Conservation (phyloP, 2,888 invertebrate species). For the Sussaba pulchella region DNA sequence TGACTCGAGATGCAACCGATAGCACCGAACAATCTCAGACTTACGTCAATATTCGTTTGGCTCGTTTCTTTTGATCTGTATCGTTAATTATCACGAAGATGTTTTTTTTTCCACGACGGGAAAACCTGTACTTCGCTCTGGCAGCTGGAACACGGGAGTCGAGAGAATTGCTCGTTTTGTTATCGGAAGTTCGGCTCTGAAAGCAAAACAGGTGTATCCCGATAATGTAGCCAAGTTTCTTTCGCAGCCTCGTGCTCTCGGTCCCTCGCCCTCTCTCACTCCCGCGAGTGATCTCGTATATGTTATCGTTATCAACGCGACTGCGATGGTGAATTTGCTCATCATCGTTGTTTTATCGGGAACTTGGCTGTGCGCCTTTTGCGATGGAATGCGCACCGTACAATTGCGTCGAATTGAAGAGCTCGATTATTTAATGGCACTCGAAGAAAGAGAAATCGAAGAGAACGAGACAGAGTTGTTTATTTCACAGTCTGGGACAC, state of each 20-base stretch:
- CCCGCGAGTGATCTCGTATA: not conserved
- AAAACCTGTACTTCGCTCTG: no score
- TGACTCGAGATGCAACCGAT: no score
- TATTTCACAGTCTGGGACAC: no score
- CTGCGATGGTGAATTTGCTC: not conserved
- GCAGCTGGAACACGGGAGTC: no score
- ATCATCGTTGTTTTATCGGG: slow-evolving; percentile 20
- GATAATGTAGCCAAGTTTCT: not conserved
- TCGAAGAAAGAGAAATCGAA: not conserved
- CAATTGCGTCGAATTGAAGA: not conserved
- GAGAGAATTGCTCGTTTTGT: no score
- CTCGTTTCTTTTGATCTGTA: no score
- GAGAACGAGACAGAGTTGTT: no score
- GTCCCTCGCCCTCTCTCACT: no score
- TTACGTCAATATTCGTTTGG: no score
- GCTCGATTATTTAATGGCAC: slow-evolving; percentile 10
- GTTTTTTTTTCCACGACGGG: no score
- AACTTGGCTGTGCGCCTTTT: not conserved
- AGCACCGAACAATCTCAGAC: no score
- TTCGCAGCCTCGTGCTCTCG: not conserved
- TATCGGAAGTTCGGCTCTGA: not conserved
- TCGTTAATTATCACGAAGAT: no score
- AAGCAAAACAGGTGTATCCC: not conserved
- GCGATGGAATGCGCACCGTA: not conserved
- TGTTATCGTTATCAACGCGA: slow-evolving; percentile 3